Conservation (phyloP, 2,797 vertebrate genomes). For the Enteromius argenteus region DNA sequence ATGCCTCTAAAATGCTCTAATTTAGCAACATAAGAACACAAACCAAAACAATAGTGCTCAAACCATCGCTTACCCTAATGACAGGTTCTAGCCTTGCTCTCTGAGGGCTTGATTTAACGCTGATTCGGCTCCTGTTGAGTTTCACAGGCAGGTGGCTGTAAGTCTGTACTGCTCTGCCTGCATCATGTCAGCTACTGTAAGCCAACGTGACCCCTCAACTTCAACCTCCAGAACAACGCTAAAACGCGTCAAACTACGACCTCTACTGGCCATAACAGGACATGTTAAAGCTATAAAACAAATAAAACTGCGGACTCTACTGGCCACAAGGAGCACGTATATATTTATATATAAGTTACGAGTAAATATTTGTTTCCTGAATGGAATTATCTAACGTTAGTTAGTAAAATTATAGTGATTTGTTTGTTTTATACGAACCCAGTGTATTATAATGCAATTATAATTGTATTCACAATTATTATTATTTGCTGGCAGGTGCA, state of each 20-base stretch:
- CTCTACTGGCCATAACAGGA: neutral
- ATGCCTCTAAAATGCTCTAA: conserved; percentile 17
- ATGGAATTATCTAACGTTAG: neutral
- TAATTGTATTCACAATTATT: neutral
- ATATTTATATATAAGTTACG: too few species aligned
- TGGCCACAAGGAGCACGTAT: too few species aligned
- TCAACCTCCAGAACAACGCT: conserved; percentile 26
- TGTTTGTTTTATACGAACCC: neutral
- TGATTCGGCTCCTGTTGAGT: neutral
- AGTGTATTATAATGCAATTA: neutral
- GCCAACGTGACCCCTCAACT: conserved; percentile 45
- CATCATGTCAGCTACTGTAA: conserved; percentile 37
- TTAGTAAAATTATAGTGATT: neutral
- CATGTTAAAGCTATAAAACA: neutral
- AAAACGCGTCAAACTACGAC: conserved; percentile 11
- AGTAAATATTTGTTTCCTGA: neutral
- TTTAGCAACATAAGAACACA: neutral
- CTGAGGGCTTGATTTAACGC: neutral
- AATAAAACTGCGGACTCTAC: neutral
- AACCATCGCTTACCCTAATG: conserved; percentile 33
- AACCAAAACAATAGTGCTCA: neutral
- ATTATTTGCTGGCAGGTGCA: neutral
- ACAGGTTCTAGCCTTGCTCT: neutral
- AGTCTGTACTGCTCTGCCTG: conserved; percentile 1
- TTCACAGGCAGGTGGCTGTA: conserved; percentile 2